Percentiles rank a stretch among this genome's conserved stretches.
phyloP scores from a whole-genome alignment of 1,140 invertebrate genomes.

The Heliconius hewitsoni region DNA sequence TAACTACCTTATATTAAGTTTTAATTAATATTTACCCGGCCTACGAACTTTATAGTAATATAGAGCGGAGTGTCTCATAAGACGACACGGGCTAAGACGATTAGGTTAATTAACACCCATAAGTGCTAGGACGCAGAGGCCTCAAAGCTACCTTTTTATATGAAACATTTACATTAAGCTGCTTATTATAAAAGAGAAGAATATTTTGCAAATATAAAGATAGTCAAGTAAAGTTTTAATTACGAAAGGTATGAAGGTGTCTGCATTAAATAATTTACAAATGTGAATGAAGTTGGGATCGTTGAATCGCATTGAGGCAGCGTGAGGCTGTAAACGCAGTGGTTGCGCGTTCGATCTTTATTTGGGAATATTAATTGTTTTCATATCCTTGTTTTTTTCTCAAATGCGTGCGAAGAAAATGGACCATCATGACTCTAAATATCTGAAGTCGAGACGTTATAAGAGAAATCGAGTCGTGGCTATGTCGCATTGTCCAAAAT shows the following conservation, averaged over 20 bases:
- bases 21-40: neutral
- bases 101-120: slow-evolving; percentile 10
- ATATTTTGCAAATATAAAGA: neutral
- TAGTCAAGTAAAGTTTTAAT: neutral
- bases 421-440: no score
- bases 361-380: neutral
- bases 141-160: neutral
- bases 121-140: neutral
- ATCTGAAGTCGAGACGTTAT: no score
- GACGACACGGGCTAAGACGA: neutral
- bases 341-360: neutral
- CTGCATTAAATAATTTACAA: no score
- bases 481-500: no score
- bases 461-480: no score
- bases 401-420: neutral
- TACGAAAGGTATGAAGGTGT: neutral
- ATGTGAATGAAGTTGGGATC: neutral
- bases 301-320: no score
- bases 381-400: neutral
- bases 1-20: neutral
- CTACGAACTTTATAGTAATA: neutral
- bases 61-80: neutral
- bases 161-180: neutral
- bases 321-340: neutral
- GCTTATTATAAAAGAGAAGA: neutral